Percentiles rank a stretch among this genome's conserved stretches.
These are phyloP conservation scores for Morinoia aosen DNA, from an alignment of 2,888 invertebrate species.

Conservation along the genomic window DNA sequence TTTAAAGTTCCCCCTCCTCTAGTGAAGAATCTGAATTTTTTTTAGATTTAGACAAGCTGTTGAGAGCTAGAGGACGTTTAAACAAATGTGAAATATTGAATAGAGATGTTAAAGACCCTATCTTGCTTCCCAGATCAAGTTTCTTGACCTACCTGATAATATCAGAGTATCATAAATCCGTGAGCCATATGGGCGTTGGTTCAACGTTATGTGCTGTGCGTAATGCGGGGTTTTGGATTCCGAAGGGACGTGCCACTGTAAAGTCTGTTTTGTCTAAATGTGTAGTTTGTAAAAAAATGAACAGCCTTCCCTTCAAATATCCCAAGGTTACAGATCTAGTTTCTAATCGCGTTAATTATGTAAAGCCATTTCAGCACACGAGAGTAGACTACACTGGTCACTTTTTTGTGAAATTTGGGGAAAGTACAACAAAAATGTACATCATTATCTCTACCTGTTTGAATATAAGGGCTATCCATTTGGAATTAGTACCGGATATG, in stretches of 20 bases:
- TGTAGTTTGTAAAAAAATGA: conserved; percentile 49
- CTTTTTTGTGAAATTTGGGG: too few species aligned
- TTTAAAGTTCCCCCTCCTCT: too few species aligned
- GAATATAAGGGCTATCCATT: conserved; percentile 30
- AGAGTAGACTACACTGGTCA: conserved; percentile 45
- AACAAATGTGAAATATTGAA: too few species aligned
- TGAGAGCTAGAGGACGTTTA: too few species aligned
- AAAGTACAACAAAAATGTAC: not conserved
- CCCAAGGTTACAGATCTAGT: conserved; percentile 31
- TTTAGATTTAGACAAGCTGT: too few species aligned
- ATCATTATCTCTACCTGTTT: conserved; percentile 47
- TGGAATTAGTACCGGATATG: conserved; percentile 22
- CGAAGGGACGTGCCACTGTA: not conserved
- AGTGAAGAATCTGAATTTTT: too few species aligned
- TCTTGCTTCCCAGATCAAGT: too few species aligned
- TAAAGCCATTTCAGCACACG: conserved; percentile 40
- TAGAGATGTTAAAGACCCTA: too few species aligned
- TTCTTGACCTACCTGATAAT: too few species aligned
- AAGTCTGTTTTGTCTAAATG: conserved; percentile 30
- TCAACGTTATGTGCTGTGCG: conserved; percentile 35
- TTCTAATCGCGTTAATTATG: not conserved
- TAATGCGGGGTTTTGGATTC: conserved; percentile 48
- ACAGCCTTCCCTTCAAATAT: conserved; percentile 42
- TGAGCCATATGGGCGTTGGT: conserved; percentile 18
- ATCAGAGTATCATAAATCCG: too few species aligned